Evolutionary conservation across 2,113 vertebrate species (phyloP), one percentile per base, ranked within the genome.

Genomic region (Prolemur simus): DNA sequence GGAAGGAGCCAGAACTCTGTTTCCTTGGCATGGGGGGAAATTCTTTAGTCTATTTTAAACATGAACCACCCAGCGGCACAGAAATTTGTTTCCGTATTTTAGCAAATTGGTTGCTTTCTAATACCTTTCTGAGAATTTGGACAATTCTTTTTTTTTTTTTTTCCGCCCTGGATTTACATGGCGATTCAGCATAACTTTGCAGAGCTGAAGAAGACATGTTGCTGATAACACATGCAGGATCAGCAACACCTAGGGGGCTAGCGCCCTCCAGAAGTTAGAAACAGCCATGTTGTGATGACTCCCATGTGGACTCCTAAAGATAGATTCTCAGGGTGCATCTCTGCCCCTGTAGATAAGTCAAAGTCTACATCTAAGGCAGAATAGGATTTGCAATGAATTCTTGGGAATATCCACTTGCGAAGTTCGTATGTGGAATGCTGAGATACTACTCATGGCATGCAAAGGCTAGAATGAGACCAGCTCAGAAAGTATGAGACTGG

Each of bases 1-100:
- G 39, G 94, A 95, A 82, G 78, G 68, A 94, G 69, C 81, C 95
- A 96, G 87, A 96, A 87, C 47, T 95, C 58, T 95, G 95, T 56
- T 87, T 94, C 58, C 42, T 69, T 96, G 69, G 52, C 71, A 60
- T 37, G 21, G 52, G 88, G 32, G 47, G 52, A 23, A 71, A 42
- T 76, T 47, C 34, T 95, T 78, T 88, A 78, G 85, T 29, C 89
- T 93, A 84, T 49, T 54, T 94, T 94, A 95, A 94, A 95, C 76
- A 76, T 95, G 74, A 85, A 90, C 60, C 64, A 87, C 58, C 71
- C 71, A 82, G 25, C 56, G 21, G 49, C 71, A 10, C 8, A 77
- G 71, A 94, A 47, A 82, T 90, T 93, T 88, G 27, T 45, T 94
- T 91, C 86, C 78, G 47, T 73, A 52, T 89, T 96, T 82, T 77